phyloP scores from a whole-genome alignment of 2,888 invertebrate genomes.

The Acleris laterana region DNA sequence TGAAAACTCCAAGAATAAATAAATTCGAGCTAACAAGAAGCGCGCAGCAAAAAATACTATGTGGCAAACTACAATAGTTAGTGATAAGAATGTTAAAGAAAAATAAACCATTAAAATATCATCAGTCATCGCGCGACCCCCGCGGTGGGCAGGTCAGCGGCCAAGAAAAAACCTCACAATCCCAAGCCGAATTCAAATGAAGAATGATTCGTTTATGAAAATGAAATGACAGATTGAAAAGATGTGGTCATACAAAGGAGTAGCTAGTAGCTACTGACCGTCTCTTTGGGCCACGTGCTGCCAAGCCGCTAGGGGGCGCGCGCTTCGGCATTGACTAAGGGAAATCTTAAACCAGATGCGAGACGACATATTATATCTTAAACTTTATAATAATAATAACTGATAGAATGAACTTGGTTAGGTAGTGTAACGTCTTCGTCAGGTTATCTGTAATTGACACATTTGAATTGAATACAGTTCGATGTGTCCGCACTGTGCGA shows the following conservation, averaged over 20 bases:
- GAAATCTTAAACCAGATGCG: too few relatives aligned
- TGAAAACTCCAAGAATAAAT: constrained; percentile 36
- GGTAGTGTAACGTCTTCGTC: too few relatives aligned
- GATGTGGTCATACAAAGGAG: constrained; percentile 68
- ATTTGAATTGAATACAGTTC: too few relatives aligned
- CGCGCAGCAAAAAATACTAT: constrained; percentile 41
- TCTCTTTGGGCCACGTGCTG: constrained; percentile 68
- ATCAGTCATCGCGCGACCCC: constrained; percentile 78
- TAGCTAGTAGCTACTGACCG: constrained; percentile 65
- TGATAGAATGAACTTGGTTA: too few relatives aligned
- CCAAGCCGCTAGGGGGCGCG: constrained; percentile 48
- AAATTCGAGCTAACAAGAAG: constrained; percentile 36
- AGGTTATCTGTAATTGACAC: too few relatives aligned
- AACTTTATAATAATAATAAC: too few relatives aligned
- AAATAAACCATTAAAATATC: constrained; percentile 83
- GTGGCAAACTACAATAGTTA: constrained; percentile 71
- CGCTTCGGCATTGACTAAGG: neutral
- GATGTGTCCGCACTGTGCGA: too few relatives aligned
- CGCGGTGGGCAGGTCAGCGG: constrained; percentile 80
- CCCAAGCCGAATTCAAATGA: constrained; percentile 77
- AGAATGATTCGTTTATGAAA: constrained; percentile 83
- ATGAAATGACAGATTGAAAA: constrained; percentile 83
- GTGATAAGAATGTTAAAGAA: constrained; percentile 81
- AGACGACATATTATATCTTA: too few relatives aligned
- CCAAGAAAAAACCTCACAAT: constrained; percentile 73